Base-by-base conservation (phyloP, 2,113 vertebrate species). In the Diadophis punctatus region DNA sequence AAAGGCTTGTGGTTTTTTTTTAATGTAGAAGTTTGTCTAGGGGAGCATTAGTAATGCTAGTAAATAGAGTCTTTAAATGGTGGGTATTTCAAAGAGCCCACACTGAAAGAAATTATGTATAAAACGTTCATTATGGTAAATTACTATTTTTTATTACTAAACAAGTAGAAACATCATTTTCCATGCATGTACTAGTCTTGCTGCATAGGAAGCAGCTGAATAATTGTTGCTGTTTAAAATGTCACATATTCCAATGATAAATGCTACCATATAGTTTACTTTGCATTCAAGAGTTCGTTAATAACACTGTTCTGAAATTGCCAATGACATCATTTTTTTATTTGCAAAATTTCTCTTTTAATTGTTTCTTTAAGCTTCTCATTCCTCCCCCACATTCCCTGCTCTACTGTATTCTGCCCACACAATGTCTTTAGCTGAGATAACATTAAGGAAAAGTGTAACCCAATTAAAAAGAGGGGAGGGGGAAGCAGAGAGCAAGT, bases 11-110 rank as follows among this genome's bases (percentile, higher is more conserved):
- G 94, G 1, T 58, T 27, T 80, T 1, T 91, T 96, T 96, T 96
- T 95, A 94, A 96, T 97, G 97, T 96, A 96, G 94, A 97, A 94
- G 97, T 97, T 97, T 98, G 96, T 97, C 97, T 91, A 96, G 96
- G 97, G 97, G 94, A 97, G 96, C 95, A 93, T 95, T 94, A 96
- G 96, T 97, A 97, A 97, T 97, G 96, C 96, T 96, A 95, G 97
- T 98, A 98, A 98, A 98, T 97, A 97, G 97, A 96, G 96, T 94
- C 96, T 98, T 97, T 98, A 98, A 98, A 97, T 97, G 98, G 95
- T 96, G 94, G 97, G 97, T 97, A 93, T 96, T 97, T 97, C 95
- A 90, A 97, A 97, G 96, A 97, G 96, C 96, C 93, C 95, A 93
- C 97, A 96, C 97, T 96, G 97, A 97, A 97, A 97, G 96, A 96